Base-by-base conservation (phyloP, 2,888 invertebrate genomes). In the Acanthosepion pharaonis region DNA sequence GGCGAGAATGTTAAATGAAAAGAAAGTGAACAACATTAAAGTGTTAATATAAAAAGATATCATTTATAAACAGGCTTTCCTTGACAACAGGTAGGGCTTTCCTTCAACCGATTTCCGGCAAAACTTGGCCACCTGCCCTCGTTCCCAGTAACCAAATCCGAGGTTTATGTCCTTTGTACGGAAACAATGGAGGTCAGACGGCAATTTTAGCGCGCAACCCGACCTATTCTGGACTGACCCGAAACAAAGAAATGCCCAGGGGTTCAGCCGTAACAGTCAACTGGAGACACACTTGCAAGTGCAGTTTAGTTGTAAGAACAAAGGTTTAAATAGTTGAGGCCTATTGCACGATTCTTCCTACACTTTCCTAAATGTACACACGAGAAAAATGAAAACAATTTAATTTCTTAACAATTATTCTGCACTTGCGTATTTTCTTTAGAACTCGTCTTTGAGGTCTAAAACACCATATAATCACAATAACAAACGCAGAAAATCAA, bases 121-220 rank as follows among this genome's bases (percentile, higher is more conserved):
- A 49, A 49, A 49, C 28, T 92, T 92, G 48, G 51, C 48, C 51
- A 49, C 92, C 92, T 92, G 23, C 92, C 51, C 92, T n/a, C 78
- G n/a, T 78, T 78, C 78, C n/a, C 78, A n/a, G 78, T 78, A 78
- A 78, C 78, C n/a, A 78, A 78, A 78, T 78, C 33, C 78, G 78
- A 78, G n/a, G 78, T n/a, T 15, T 18, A 33, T 78, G 78, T 78
- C 78, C n/a, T 33, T 78, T 78, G n/a, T 78, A 78, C 78, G n/a
- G n/a, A 78, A 15, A 78, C 78, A 78, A 78, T 78, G 78, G 78
- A 78, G n/a, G 78, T 78, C 78, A n/a, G 78, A 33, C n/a, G n/a
- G 78, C 8, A 78, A 33, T 78, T 78, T 78, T n/a, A 78, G n/a
- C 78, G n/a, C 78, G 15, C 9, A 78, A 78, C n/a, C 78, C 78